Base-by-base conservation (phyloP, 2,888 invertebrate genomes). In the Lutraria lutraria region DNA sequence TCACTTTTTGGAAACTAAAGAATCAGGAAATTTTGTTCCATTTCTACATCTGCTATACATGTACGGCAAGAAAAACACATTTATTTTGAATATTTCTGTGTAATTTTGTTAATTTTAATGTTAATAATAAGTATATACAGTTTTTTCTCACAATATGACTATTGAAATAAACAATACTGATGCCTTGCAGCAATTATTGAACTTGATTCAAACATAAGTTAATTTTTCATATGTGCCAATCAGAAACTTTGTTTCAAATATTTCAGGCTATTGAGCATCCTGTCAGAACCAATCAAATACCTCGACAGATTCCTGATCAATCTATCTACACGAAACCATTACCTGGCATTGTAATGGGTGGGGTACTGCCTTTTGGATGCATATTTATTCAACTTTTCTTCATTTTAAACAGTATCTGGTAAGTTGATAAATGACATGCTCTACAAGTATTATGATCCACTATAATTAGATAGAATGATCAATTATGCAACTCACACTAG, bases 371-470 rank as follows among this genome's bases (percentile, higher is more conserved):
- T 0, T 99, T 99, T 97, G 99, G 99, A 72, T 99, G 99, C 97
- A 99, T 99, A 97, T 99, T 99, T 97, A 99, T 99, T 95, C 99
- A 99, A 96, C 97, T 99, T 52, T 99, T 99, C 97, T 99, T 99
- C 97, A 99, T 99, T 94, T 97, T 99, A 91, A 99, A 99, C 97
- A 99, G 99, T 89, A 98, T 99, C 89, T 99, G 99, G 99, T 99
- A 98, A 93, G 95, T 92, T 13, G 15, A 81, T 0, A 21, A 43
- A 56, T 8, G 15, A 56, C 19, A 8, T 56, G 13, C 12, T 56
- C 8, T 43, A 56, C 12, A 3, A 16, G 56, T 56, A 16, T 56
- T 12, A 16, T 56, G 19, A 56, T 56, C 16, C 12, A 43, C 43
- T 43, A 43, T 43, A 4, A 43, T 43, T 43, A 4, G 43, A 43